Evolutionary conservation across 1,140 invertebrate species (phyloP), one percentile per base, ranked within the genome.

Genomic region (Heterodera carotae): DNA sequence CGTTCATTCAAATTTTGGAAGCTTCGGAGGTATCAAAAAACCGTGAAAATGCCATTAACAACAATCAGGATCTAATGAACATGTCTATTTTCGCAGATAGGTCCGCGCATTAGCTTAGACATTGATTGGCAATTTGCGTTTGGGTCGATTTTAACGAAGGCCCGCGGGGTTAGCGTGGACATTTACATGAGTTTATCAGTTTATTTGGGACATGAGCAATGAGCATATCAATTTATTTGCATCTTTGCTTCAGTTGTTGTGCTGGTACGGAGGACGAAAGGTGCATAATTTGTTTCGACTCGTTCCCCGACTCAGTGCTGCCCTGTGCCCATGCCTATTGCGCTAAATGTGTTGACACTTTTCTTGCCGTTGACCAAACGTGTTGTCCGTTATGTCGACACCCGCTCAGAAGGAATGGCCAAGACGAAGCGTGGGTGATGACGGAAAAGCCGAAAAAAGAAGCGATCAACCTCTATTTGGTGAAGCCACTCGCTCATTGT

Each of bases 321-420:
- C 69, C 75, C 6, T 76, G 75, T 60, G 69, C 69, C 8, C 75
- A 76, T 74, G 75, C 75, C 22, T 76, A 76, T 53, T 76, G 75
- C 36, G 4, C 27, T 25, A 15, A 27, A 29, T 76, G 75, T 27
- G 29, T 59, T 6, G 59, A 76, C 12, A 43, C 39, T 12, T 43
- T 76, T 22, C 34, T 8, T 39, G 31, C 39, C 4, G 31, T 75
- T 15, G 43, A 76, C 36, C 67, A 76, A 39, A 71, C 15, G 6
- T 71, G 69, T 27, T 76, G 75, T 59, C 75, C 75, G 69, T 39
- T 76, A 12, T 76, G 75, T 36, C 69, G 75, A 7, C 27, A 36
- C 0, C 69, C 67, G 15, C 48, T 76, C n/a, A 72, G 78, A 18
- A 27, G 31, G 10, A 15, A 34, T 34, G 62, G 36, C 2, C 60